Percentiles rank a stretch among this genome's conserved stretches.
Evolutionary conservation across 1,140 invertebrate species (phyloP).

Genomic region (Lordiphosa mommai): DNA sequence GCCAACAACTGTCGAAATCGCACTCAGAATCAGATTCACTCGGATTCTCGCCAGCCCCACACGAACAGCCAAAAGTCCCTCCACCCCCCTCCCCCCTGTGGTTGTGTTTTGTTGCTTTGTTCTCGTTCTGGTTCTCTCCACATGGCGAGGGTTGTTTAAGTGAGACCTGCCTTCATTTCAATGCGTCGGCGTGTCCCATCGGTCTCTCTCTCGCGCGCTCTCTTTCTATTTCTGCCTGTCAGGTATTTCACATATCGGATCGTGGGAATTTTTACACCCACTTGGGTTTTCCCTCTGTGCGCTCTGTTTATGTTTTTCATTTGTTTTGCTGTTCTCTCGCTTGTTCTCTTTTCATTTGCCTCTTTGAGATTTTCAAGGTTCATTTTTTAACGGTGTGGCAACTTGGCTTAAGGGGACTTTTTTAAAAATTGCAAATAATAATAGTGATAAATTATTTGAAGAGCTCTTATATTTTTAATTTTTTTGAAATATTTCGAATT

Average conservation of each 20-base stretch:
- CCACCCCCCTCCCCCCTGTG: neutral
- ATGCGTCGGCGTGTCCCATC: neutral
- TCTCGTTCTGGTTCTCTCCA: constrained; percentile 22
- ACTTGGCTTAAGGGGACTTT: neutral
- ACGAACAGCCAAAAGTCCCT: neutral
- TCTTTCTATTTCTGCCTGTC: constrained; percentile 9
- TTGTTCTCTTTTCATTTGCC: constrained; percentile 16
- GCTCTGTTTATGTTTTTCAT: constrained; percentile 40
- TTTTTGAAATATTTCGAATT: too few species aligned
- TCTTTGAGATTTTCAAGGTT: constrained; percentile 4
- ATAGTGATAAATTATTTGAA: too few species aligned
- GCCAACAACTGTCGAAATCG: constrained; percentile 68
- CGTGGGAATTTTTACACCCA: constrained; percentile 39
- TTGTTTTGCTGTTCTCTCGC: constrained; percentile 13
- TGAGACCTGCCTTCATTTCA: constrained; percentile 15
- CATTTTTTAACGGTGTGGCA: constrained; percentile 3
- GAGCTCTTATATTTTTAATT: too few species aligned
- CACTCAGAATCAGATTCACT: constrained; percentile 54
- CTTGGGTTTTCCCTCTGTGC: constrained; percentile 3
- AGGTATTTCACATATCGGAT: constrained; percentile 25
- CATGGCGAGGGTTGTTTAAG: constrained; percentile 28
- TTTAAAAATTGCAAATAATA: too few species aligned
- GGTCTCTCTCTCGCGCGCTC: constrained; percentile 8
- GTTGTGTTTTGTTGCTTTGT: constrained; percentile 5
- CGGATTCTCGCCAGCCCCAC: constrained; percentile 16